Base-by-base conservation (phyloP, 2,797 vertebrate species). In the Cossypha niveicapilla region DNA sequence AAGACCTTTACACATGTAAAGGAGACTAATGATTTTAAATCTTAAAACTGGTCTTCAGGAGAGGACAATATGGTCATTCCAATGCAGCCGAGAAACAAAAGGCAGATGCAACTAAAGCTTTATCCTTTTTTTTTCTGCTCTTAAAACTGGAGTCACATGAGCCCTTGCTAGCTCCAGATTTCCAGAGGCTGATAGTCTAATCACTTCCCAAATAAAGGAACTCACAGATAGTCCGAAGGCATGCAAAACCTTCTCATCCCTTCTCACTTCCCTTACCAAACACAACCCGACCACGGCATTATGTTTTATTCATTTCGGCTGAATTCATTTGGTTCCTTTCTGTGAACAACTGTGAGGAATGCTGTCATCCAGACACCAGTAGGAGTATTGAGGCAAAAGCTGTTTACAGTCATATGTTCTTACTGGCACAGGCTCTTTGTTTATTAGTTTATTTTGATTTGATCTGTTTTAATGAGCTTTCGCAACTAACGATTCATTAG, bases 21-120 rank as follows among this genome's bases (percentile, higher is more conserved):
- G 91, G 74, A 63, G 39, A 91, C 70, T 92, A 76, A 95, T 91
- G 30, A 92, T 96, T 96, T 96, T 68, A 96, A 97, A 92, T 81
- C 90, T 94, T 79, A 91, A 94, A 92, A 93, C 83, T 86, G 65
- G 71, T 79, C 88, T 39, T 87, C 79, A 78, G 62, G 44, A 95
- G 76, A 67, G 54, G 54, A 93, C 86, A 95, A 78, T 84, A 87
- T 84, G 90, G 90, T 71, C 91, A 92, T 97, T 94, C 72, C 70
- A 90, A 61, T 86, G 44, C 17, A 24, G 67, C 39, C 86, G 95
- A 83, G 71, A 77, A 93, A 96, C 93, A 96, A 97, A 97, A 96
- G 84, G 57, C 94, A 96, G 82, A 96, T 67, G 54, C 35, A 73
- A 93, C 82, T 95, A 94, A 95, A 92, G 81, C 63, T 92, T 96